A percentile compares a stretch with the other conserved stretches of the same genome.
Evolutionary conservation across 2,113 vertebrate genomes (phyloP).

Genomic region (Misgurnus mizolepis): DNA sequence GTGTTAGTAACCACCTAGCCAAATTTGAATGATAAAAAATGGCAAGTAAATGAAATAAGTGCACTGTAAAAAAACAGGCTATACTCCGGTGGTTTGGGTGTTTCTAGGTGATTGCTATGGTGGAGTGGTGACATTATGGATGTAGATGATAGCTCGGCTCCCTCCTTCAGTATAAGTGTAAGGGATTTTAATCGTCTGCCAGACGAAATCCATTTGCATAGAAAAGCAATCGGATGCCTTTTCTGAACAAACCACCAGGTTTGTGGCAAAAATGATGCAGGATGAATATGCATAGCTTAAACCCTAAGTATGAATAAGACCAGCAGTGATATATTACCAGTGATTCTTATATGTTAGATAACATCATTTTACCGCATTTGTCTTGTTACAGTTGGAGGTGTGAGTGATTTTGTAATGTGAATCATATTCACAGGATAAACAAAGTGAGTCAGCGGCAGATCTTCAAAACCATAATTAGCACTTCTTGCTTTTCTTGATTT

Average conservation of each 20-base stretch:
- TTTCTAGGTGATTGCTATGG: too few species aligned
- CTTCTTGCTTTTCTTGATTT: constrained; percentile 14
- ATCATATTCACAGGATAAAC: constrained; percentile 42
- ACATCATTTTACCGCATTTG: constrained; percentile 29
- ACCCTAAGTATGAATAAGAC: neutral
- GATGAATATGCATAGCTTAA: too few species aligned
- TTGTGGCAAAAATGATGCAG: neutral
- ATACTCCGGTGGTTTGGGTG: too few species aligned
- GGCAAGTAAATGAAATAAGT: too few species aligned
- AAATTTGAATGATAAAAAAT: too few species aligned
- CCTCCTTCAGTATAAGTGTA: neutral
- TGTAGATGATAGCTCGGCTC: too few species aligned
- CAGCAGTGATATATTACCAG: neutral
- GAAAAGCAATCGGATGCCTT: too few species aligned
- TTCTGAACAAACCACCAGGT: neutral
- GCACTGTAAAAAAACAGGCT: too few species aligned
- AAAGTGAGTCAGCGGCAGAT: constrained; percentile 41
- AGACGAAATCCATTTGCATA: neutral
- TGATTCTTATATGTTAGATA: neutral
- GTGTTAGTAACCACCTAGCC: too few species aligned
- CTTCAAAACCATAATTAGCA: constrained; percentile 18
- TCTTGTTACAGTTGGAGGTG: constrained; percentile 21
- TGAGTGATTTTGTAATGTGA: constrained; percentile 4
- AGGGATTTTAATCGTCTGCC: neutral
- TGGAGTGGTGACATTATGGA: neutral